Percentiles rank a stretch among this genome's conserved stretches.
Evolutionary conservation across 2,888 invertebrate genomes (phyloP).

Genomic region (Scelioninae gen. 2): DNA sequence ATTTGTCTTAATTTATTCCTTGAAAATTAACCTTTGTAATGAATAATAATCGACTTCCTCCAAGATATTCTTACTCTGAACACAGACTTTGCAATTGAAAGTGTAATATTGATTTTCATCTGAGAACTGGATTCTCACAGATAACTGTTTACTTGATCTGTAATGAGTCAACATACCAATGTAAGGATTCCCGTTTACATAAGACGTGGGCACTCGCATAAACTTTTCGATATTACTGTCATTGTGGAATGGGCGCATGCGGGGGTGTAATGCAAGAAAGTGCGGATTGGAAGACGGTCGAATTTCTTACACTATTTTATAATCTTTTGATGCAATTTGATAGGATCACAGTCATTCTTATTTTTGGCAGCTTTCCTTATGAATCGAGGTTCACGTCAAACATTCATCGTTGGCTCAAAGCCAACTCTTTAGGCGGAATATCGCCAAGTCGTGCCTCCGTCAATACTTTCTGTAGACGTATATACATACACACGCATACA

Average conservation of each 20-base stretch:
- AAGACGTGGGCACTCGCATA: slow-evolving; percentile 26
- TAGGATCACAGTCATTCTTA: slow-evolving; percentile 60
- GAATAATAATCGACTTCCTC: too few relatives aligned
- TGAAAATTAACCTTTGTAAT: not conserved
- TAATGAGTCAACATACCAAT: slow-evolving; percentile 42
- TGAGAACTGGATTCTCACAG: slow-evolving; percentile 3
- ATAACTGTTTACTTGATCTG: slow-evolving; percentile 33
- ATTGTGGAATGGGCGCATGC: slow-evolving; percentile 28
- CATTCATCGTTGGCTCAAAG: slow-evolving; percentile 54
- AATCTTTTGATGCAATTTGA: slow-evolving; percentile 53
- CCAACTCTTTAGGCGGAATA: slow-evolving; percentile 61
- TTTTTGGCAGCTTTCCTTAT: slow-evolving; percentile 61
- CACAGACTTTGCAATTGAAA: slow-evolving; percentile 26
- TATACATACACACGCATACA: slow-evolving; percentile 10
- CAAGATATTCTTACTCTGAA: too few relatives aligned
- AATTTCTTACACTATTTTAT: slow-evolving; percentile 50
- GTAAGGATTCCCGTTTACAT: slow-evolving; percentile 41
- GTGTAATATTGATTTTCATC: slow-evolving; percentile 33
- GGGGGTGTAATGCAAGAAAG: slow-evolving; percentile 48
- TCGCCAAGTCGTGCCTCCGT: slow-evolving; percentile 60
- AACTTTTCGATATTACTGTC: slow-evolving; percentile 19
- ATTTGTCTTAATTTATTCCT: not conserved
- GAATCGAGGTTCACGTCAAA: slow-evolving; percentile 61
- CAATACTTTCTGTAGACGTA: slow-evolving; percentile 54
- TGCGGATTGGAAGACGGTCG: slow-evolving; percentile 58